Conservation (phyloP, 2,113 vertebrate species). For the Dasyurus viverrinus region DNA sequence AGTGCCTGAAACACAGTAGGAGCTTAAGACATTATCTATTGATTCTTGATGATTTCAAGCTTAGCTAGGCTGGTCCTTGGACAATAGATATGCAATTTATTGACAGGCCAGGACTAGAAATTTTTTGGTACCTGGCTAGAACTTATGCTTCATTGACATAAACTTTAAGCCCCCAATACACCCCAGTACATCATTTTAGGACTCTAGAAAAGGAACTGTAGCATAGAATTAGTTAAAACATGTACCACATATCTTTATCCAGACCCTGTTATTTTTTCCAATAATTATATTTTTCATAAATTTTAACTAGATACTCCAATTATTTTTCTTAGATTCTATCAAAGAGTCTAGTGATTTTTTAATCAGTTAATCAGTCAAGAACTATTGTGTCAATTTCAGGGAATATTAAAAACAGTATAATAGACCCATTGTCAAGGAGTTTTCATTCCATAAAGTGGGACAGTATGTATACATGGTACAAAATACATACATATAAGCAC, state of each 20-base stretch:
- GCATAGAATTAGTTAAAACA: neutral
- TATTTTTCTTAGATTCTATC: neutral
- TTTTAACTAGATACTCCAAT: neutral
- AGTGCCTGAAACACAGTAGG: neutral
- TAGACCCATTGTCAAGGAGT: neutral
- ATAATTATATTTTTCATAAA: neutral
- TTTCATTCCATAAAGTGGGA: neutral
- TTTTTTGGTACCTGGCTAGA: neutral
- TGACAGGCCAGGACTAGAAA: neutral
- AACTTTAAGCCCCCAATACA: neutral
- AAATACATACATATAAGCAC: neutral
- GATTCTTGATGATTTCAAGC: neutral
- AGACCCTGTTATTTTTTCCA: neutral
- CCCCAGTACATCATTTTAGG: neutral
- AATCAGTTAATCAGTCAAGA: neutral
- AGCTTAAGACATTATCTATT: neutral
- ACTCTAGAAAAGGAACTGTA: neutral
- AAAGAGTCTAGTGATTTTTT: neutral
- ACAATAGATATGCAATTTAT: neutral
- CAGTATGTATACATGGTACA: neutral
- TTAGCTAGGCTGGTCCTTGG: neutral
- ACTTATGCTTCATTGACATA: neutral
- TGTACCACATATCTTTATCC: neutral
- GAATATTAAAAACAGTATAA: neutral
- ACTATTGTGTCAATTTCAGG: neutral